Conservation (phyloP, 2,888 invertebrate genomes). For the Cylloceria caligata region DNA sequence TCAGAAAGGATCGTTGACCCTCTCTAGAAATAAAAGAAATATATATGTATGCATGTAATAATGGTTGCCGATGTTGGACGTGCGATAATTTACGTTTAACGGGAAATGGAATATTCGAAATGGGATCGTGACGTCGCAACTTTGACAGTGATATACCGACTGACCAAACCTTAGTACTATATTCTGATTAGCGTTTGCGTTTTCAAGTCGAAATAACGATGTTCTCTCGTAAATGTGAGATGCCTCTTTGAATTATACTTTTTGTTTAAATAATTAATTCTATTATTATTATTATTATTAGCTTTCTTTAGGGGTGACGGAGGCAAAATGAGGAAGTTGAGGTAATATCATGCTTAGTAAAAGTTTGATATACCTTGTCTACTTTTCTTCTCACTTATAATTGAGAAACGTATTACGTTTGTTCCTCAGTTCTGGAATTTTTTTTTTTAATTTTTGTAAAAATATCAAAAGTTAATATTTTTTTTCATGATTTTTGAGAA, state of each 20-base stretch:
- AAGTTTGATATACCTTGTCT: too few species aligned
- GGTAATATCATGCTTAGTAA: too few species aligned
- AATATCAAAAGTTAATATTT: too few species aligned
- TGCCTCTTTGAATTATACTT: not conserved
- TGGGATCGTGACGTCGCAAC: slow-evolving; percentile 29
- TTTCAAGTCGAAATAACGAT: slow-evolving; percentile 4
- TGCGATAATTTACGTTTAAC: slow-evolving; percentile 50
- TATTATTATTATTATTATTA: too few species aligned
- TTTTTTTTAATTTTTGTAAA: too few species aligned
- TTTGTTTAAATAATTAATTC: not conserved
- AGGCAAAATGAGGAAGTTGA: too few species aligned
- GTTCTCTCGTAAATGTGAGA: slow-evolving; percentile 1
- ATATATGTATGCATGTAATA: slow-evolving; percentile 4
- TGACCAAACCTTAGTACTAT: slow-evolving; percentile 7
- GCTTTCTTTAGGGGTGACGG: too few species aligned
- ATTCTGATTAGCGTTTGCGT: slow-evolving; percentile 25
- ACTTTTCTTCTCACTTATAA: too few species aligned
- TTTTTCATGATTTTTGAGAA: too few species aligned
- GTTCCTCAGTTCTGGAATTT: too few species aligned
- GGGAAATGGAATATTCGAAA: slow-evolving; percentile 43
- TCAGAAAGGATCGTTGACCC: slow-evolving; percentile 21
- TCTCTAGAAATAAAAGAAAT: slow-evolving; percentile 51
- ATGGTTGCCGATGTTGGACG: slow-evolving; percentile 17
- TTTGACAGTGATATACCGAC: slow-evolving; percentile 39
- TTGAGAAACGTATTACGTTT: too few species aligned